Evolutionary conservation across 2,888 invertebrate genomes (phyloP), one percentile per base, ranked within the genome.

Genomic region (Epirrhoe alternata): DNA sequence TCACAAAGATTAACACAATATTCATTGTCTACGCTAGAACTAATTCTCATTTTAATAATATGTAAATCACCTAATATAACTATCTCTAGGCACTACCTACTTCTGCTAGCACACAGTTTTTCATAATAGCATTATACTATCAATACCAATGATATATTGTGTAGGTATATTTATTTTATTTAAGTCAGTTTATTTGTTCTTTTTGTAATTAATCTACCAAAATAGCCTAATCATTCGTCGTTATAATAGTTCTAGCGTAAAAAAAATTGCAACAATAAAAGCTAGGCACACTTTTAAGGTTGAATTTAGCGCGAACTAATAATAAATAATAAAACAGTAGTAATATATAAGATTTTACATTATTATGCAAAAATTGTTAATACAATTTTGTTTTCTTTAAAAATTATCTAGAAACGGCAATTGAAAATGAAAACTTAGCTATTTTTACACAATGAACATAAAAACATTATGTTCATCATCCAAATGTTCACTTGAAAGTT

Each of bases 21-120:
- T 6, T 12, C 4, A 42, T 16, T 31, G n/a, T 61, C 52, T 53
- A 55, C 51, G 45, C 57, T 58, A 58, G 55, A 62, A 62, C 61
- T 50, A 52, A 49, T 49, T 47, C 7, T 47, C 6, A 16, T 47
- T 47, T 47, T 16, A 47, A 14, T 47, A 47, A 24, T 24, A 24
- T 24, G 24, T 47, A 47, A 16, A 14, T 6, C 6, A 7, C 47
- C 45, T 45, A 45, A 5, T 45, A 5, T 14, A 14, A 35, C 35
- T 35, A 35, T 10, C 35, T 33, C 6, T 33, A 33, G 33, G 33
- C 7, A 33, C 33, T 7, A 7, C 6, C 5, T 33, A 33, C 33
- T 33, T 33, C 5, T 33, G 7, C 33, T 33, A 33, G 10, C 38
- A 42, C 38, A 42, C 12, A 42, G 38, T 38, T 1, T 42, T 42